Base-by-base conservation (phyloP, 2,797 vertebrate species). In the Enteromius paludinosus region DNA sequence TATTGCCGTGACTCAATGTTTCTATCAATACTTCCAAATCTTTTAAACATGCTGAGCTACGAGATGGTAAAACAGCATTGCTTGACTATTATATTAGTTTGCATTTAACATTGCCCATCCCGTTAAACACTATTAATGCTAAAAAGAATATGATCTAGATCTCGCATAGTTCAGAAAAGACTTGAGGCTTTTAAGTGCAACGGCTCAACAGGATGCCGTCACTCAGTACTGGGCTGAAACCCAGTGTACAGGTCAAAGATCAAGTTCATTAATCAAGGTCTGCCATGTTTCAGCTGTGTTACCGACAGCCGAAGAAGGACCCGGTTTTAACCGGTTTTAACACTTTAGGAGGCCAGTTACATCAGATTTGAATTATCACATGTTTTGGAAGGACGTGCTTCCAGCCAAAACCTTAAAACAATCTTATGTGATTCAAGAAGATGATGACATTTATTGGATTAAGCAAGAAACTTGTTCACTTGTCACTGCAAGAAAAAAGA, bases 121-220 rank as follows among this genome's bases (percentile, higher is more conserved):
- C n/a, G 75, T 78, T 78, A n/a, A 41, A 9, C 45, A 18, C n/a
- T 9, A 68, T 69, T 56, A 20, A 25, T 69, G 47, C 35, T 18
- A 66, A 38, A 30, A 41, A 56, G 18, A 43, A 7, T 69, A 69
- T 14, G 17, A 80, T 25, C 78, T 20, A 45, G 38, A 71, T 61
- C 18, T 74, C 4, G 4, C 52, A 41, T 9, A 38, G n/a, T 59
- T 71, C 38, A 45, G 78, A 41, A 69, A 61, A 71, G 12, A 61
- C 54, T 80, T 0, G 0, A 61, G 49, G 78, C 41, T 43, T 61
- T 25, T 28, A 72, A 47, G 66, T 70, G 45, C 17, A 35, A 35
- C n/a, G 9, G 78, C 54, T 80, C 68, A 71, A 82, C 80, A 82
- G 80, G 80, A 82, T 82, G 70, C 71, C 33, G 45, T 82, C 70